Evolutionary conservation across 2,113 vertebrate genomes (phyloP), one percentile per base, ranked within the genome.

Genomic region (Mobula hypostoma): DNA sequence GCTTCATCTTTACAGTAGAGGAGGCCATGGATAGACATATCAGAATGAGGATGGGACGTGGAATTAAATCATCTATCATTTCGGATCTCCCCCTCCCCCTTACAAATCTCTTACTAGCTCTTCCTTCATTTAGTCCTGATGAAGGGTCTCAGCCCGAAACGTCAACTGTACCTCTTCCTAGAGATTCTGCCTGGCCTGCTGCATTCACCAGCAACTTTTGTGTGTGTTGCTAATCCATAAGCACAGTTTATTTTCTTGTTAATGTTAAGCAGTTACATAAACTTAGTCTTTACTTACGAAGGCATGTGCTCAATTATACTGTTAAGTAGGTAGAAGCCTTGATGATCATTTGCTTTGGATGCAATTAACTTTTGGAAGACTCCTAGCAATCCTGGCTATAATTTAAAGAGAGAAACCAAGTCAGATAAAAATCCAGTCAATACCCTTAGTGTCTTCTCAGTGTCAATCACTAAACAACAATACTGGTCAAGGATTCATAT

Each of bases 361-460:
- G 99, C 99, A 94, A 99, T 99, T 94, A 99, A 94, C 96, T 99
- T 99, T 96, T 99, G 99, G 96, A 99, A 99, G 95, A 99, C 98
- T 94, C 99, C 99, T 21, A 99, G 96, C 94, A 99, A 96, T 36
- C 99, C 99, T 94, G 99, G 98, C 99, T 99, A 95, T 63, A 96
- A 96, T 8, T 32, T 29, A 95, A 95, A 94, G 94, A 40, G 94
- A 87, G 94, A 12, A 94, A 87, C 72, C 9, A 74, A 93, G 70
- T 93, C 91, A 93, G 40, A 70, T 48, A 93, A 93, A 87, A 27
- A 74, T 68, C 17, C 87, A 90, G 9, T 74, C 61, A 17, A 90
- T 61, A 90, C 29, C 72, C 61, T 32, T 0, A 68, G 5, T 15
- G 29, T 63, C 0, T 48, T 87, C 1, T 5, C 29, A 14, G 14